Evolutionary conservation across 2,888 invertebrate species (phyloP).

Genomic region (Sarcophaga variegata): DNA sequence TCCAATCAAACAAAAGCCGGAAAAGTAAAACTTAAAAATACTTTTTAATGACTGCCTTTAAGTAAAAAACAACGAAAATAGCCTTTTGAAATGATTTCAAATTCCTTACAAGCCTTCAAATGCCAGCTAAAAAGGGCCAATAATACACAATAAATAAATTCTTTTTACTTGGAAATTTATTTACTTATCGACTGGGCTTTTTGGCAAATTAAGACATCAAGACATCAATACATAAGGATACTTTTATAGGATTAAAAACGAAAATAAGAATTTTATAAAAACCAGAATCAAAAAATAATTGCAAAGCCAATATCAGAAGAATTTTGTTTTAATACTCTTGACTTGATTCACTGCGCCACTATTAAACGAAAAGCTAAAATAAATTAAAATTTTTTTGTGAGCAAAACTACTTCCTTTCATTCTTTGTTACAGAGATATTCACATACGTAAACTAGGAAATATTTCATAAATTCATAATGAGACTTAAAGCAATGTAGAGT

Average conservation of each 20-base stretch:
- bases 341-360: not conserved
- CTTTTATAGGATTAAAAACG: slow-evolving; percentile 15
- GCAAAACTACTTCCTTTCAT: too few relatives aligned
- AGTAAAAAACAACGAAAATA: not conserved
- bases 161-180: too few relatives aligned
- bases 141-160: not conserved
- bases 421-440: too few relatives aligned
- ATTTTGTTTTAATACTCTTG: not conserved
- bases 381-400: too few relatives aligned
- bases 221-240: slow-evolving; percentile 14
- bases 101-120: not conserved
- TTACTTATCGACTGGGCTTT: not conserved
- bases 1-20: not conserved
- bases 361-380: too few relatives aligned
- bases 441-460: too few relatives aligned
- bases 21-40: not conserved
- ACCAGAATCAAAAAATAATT: not conserved
- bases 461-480: too few relatives aligned
- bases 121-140: not conserved
- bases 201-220: slow-evolving; percentile 33
- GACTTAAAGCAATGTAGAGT: too few relatives aligned
- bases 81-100: not conserved
- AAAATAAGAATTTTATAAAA: slow-evolving; percentile 19
- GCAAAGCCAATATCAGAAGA: slow-evolving; percentile 12
- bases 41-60: slow-evolving; percentile 1